Evolutionary conservation across 1,140 invertebrate genomes (phyloP).

Genomic region (Meloidogyne chitwoodi): DNA sequence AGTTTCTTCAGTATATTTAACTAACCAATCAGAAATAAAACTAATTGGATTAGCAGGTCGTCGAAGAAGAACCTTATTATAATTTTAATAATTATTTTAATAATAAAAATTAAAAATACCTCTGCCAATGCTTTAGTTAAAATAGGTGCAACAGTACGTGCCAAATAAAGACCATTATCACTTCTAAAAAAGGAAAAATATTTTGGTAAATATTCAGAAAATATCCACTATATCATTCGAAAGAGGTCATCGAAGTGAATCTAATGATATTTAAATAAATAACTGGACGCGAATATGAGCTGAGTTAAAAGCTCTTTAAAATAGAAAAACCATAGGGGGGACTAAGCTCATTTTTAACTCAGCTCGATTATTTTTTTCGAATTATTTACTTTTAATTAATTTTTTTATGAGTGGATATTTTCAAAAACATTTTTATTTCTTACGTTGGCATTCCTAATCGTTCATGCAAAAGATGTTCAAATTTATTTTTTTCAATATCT

Average conservation of each 20-base stretch:
- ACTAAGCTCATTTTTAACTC: no score
- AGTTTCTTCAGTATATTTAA: conserved; percentile 48
- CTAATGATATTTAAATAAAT: no score
- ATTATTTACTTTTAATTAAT: no score
- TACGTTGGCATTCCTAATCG: conserved; percentile 56
- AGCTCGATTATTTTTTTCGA: no score
- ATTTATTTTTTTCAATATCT: conserved; percentile 45
- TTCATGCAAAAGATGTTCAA: conserved; percentile 51
- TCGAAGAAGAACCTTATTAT: conserved; percentile 37
- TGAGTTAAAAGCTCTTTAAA: no score
- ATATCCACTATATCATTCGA: no score
- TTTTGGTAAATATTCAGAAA: no score
- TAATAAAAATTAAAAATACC: conserved; percentile 29
- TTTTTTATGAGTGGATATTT: no score
- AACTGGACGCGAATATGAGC: no score
- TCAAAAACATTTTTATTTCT: neutral
- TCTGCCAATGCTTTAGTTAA: conserved; percentile 58
- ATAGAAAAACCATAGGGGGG: no score
- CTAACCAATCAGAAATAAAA: conserved; percentile 57
- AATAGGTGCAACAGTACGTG: conserved; percentile 58
- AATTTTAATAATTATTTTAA: neutral
- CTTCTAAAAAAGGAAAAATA: conserved; percentile 3
- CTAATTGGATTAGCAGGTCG: conserved; percentile 56
- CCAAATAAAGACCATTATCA: conserved; percentile 58
- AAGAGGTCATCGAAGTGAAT: no score